Conservation (phyloP, 1,140 invertebrate species). For the Heliconius hewitsoni region DNA sequence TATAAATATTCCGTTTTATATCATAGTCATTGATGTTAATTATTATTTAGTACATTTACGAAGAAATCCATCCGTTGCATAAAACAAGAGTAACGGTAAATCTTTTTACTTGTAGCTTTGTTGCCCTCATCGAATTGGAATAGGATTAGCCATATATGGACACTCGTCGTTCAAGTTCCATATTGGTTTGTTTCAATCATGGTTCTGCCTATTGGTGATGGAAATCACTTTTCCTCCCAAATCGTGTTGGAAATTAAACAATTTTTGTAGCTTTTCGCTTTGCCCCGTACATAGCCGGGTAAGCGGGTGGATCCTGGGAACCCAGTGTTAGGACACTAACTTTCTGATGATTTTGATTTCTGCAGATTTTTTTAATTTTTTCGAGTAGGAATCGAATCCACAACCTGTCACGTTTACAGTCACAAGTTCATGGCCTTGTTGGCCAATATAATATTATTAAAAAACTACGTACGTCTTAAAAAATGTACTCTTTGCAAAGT, state of each 20-base stretch:
- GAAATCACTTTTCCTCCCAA: conserved; percentile 36
- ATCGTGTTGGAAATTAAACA: not conserved
- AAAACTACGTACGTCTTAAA: no score
- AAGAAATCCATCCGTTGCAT: conserved; percentile 9
- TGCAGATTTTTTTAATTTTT: no score
- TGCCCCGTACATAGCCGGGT: no score
- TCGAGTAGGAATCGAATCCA: no score
- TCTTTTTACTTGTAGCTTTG: conserved; percentile 29
- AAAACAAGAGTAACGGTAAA: not conserved
- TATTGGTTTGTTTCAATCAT: conserved; percentile 44
- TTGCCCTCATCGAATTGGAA: conserved; percentile 35
- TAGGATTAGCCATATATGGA: conserved; percentile 43
- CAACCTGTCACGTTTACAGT: no score
- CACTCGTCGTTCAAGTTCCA: conserved; percentile 42
- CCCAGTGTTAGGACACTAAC: no score
- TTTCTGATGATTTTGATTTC: no score
- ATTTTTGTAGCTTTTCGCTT: no score
- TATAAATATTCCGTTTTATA: not conserved
- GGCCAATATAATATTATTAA: no score
- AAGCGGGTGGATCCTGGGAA: no score
- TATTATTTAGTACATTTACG: not conserved
- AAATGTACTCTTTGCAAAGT: no score
- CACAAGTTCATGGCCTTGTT: no score
- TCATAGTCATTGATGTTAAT: not conserved
- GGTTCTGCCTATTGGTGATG: conserved; percentile 45